Evolutionary conservation across 2,797 vertebrate species (phyloP).

Genomic region (Argyrosomus regius): DNA sequence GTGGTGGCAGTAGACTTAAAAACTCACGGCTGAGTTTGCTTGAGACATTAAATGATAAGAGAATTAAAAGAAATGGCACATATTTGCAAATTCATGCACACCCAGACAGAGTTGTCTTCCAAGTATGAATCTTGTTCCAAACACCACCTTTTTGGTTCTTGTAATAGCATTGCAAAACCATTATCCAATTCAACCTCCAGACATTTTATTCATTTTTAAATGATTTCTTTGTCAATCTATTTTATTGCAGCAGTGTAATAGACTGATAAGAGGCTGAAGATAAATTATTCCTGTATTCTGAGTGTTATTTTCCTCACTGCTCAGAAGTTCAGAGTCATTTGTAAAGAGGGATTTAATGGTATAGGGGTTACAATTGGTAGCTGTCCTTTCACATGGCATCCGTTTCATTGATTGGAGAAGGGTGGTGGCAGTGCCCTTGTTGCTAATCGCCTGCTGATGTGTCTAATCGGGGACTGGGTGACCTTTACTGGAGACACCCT

Average conservation of each 20-base stretch:
- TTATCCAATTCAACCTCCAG: slow-evolving; percentile 48
- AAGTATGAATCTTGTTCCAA: slow-evolving; percentile 39
- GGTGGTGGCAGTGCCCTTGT: slow-evolving; percentile 47
- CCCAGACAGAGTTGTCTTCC: slow-evolving; percentile 16
- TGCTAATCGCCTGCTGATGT: slow-evolving; percentile 70
- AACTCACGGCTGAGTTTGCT: slow-evolving; percentile 47
- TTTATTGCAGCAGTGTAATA: slow-evolving; percentile 30
- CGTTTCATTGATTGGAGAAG: slow-evolving; percentile 65
- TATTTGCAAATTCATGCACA: slow-evolving; percentile 19
- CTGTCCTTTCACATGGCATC: slow-evolving; percentile 54
- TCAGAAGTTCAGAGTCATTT: slow-evolving; percentile 52
- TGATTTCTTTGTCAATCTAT: neutral
- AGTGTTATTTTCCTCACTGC: slow-evolving; percentile 12
- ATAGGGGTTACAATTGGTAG: slow-evolving; percentile 31
- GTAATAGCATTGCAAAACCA: slow-evolving; percentile 31
- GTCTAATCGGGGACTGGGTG: slow-evolving; percentile 65
- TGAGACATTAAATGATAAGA: slow-evolving; percentile 72
- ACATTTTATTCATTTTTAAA: slow-evolving; percentile 42
- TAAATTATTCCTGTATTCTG: slow-evolving; percentile 16
- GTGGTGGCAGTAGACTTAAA: slow-evolving; percentile 29
- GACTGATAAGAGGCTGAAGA: slow-evolving; percentile 23
- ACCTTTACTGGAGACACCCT: slow-evolving; percentile 68
- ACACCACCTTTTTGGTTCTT: slow-evolving; percentile 29
- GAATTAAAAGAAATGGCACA: slow-evolving; percentile 55
- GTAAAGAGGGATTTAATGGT: slow-evolving; percentile 27